Percentiles rank a stretch among this genome's conserved stretches.
Evolutionary conservation across 1,140 invertebrate genomes (phyloP).

Genomic region (Drusus annulatus): DNA sequence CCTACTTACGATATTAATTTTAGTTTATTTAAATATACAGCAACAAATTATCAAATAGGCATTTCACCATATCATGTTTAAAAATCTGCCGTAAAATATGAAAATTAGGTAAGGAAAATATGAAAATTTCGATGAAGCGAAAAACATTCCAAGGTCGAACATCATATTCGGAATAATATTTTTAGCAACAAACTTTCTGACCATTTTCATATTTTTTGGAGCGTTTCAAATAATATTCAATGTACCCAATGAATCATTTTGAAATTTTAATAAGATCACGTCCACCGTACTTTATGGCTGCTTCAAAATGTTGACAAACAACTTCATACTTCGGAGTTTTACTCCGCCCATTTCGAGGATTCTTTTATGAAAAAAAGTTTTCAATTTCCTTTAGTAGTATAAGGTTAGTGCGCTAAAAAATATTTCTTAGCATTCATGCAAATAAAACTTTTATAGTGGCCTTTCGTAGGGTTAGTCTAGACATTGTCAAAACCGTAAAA

Average conservation of each 20-base stretch:
- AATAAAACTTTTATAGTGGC: slow-evolving; percentile 13
- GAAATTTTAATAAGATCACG: slow-evolving; percentile 47
- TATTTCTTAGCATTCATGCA: slow-evolving; percentile 28
- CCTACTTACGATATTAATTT: too few relatives aligned
- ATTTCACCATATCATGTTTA: too few relatives aligned
- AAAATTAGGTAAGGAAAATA: too few relatives aligned
- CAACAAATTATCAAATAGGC: too few relatives aligned
- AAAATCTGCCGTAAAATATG: too few relatives aligned
- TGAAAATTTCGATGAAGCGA: too few relatives aligned
- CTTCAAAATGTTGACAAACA: slow-evolving; percentile 50
- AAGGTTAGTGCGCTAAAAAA: slow-evolving; percentile 5
- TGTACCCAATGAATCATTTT: slow-evolving; percentile 40
- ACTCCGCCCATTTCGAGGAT: slow-evolving; percentile 3
- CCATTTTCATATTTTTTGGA: slow-evolving; percentile 6
- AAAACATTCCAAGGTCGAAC: too few relatives aligned
- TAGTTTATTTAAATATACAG: too few relatives aligned
- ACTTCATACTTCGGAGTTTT: slow-evolving; percentile 52
- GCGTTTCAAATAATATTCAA: slow-evolving; percentile 45
- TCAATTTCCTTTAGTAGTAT: slow-evolving; percentile 51
- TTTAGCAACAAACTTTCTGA: too few relatives aligned
- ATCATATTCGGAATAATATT: too few relatives aligned
- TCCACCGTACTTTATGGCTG: slow-evolving; percentile 24
- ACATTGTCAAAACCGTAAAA: too few relatives aligned
- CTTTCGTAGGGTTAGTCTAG: too few relatives aligned
- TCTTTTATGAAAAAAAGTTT: slow-evolving; percentile 50